A percentile compares a stretch with the other conserved stretches of the same genome.
Conservation (phyloP, 2,888 invertebrate species). For the Zaprionus lineosus region DNA sequence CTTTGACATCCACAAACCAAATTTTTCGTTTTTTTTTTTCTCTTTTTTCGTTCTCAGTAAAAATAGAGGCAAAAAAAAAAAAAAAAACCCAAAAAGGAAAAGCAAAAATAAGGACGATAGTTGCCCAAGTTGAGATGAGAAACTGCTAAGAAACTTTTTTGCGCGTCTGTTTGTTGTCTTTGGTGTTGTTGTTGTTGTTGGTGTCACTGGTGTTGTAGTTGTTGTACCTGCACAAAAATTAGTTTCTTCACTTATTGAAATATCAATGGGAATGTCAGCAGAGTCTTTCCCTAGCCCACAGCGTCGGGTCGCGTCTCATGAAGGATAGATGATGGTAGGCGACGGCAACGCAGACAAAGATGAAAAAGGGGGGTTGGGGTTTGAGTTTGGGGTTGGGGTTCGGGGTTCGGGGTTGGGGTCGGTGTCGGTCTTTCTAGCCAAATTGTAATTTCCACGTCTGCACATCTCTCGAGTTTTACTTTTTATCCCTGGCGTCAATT, state of each 20-base stretch:
- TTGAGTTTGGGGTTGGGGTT: too few relatives aligned
- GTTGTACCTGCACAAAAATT: slow-evolving; percentile 61
- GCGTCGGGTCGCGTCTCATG: slow-evolving; percentile 11
- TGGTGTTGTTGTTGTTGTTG: slow-evolving; percentile 2
- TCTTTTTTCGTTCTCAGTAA: background rate
- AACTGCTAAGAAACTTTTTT: slow-evolving; percentile 59
- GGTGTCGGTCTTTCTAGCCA: slow-evolving; percentile 49
- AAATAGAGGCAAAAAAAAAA: background rate
- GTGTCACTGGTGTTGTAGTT: slow-evolving; percentile 14
- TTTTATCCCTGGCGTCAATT: slow-evolving; percentile 60
- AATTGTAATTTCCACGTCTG: slow-evolving; percentile 73
- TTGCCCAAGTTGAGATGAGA: slow-evolving; percentile 61
- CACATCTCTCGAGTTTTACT: slow-evolving; percentile 31
- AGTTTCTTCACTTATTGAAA: slow-evolving; percentile 78
- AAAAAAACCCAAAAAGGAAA: too few relatives aligned
- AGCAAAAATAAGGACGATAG: slow-evolving; percentile 27
- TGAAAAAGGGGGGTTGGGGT: too few relatives aligned
- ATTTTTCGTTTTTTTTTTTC: background rate
- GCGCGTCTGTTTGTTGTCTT: slow-evolving; percentile 33
- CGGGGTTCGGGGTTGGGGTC: background rate
- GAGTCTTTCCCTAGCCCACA: too few relatives aligned
- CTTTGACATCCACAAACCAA: too few relatives aligned
- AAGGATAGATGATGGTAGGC: too few relatives aligned
- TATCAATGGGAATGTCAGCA: slow-evolving; percentile 74
- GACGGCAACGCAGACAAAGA: too few relatives aligned